Evolutionary conservation across 2,113 vertebrate species (phyloP).

Genomic region (Malurus alboscapulatus): DNA sequence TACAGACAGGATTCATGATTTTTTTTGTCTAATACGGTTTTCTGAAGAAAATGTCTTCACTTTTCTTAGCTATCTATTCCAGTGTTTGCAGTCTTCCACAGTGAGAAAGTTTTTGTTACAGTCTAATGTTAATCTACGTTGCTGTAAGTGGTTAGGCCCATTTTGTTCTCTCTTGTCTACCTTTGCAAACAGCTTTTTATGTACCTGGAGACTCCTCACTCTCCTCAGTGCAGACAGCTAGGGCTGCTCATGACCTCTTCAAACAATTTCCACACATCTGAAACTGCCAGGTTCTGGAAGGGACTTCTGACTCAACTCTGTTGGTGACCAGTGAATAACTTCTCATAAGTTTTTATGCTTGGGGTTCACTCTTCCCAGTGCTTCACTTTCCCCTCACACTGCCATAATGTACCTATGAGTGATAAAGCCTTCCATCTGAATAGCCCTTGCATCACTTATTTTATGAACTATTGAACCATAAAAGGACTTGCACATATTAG

Average conservation of each 20-base stretch:
- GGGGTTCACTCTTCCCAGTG: not conserved
- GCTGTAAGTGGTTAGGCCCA: not conserved
- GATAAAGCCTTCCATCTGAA: not conserved
- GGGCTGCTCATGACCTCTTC: not conserved
- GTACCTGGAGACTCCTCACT: not conserved
- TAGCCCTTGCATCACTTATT: not conserved
- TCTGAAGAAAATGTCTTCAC: not conserved
- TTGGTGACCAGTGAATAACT: not conserved
- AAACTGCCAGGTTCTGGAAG: not conserved
- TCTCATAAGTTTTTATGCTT: not conserved
- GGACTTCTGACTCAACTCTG: not conserved
- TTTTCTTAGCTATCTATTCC: not conserved
- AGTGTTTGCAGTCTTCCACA: not conserved
- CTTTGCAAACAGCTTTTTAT: not conserved
- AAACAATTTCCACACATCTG: rapidly evolving
- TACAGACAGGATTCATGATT: not conserved
- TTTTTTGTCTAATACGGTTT: not conserved
- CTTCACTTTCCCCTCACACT: not conserved
- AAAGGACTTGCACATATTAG: not conserved
- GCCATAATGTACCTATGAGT: not conserved
- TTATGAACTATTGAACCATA: not conserved
- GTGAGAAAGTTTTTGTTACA: not conserved
- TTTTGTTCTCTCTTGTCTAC: not conserved
- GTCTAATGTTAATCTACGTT: not conserved
- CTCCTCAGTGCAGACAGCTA: not conserved